Percentiles rank a stretch among this genome's conserved stretches.
Evolutionary conservation across 2,888 invertebrate species (phyloP).

Genomic region (Chrysotoxum bicinctum): DNA sequence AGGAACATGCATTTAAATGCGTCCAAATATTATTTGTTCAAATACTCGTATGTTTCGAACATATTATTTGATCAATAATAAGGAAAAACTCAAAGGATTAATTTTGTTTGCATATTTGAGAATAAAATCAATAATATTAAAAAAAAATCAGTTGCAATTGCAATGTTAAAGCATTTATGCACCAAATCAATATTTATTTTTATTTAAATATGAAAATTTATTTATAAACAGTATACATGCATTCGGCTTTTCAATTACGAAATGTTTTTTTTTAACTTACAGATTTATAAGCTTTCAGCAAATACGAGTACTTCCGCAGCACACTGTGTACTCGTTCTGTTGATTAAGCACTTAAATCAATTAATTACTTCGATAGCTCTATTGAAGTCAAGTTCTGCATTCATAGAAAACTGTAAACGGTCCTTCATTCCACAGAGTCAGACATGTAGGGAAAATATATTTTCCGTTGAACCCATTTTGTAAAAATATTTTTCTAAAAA

Average conservation of each 20-base stretch:
- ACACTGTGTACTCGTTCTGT: background rate
- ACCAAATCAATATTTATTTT: conserved; percentile 4
- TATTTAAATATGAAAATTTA: background rate
- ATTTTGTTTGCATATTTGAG: background rate
- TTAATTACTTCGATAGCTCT: conserved; percentile 35
- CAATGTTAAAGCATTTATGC: background rate
- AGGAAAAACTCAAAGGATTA: background rate
- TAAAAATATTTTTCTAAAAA: no score
- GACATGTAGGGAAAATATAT: background rate
- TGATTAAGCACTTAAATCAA: conserved; percentile 29
- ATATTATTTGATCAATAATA: no score
- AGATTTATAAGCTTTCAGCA: background rate
- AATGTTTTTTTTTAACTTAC: background rate
- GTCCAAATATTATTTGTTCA: no score
- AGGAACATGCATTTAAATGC: no score
- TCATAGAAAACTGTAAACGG: background rate
- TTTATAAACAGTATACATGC: background rate
- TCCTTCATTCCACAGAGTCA: background rate
- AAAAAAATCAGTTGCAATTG: background rate
- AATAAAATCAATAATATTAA: background rate
- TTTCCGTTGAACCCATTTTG: background rate
- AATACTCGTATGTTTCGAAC: no score
- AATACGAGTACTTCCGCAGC: background rate
- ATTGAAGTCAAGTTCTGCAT: conserved; percentile 9
- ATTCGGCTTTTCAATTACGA: background rate